Conservation (phyloP, 2,888 invertebrate genomes). For the Holacanthella duospinosa region DNA sequence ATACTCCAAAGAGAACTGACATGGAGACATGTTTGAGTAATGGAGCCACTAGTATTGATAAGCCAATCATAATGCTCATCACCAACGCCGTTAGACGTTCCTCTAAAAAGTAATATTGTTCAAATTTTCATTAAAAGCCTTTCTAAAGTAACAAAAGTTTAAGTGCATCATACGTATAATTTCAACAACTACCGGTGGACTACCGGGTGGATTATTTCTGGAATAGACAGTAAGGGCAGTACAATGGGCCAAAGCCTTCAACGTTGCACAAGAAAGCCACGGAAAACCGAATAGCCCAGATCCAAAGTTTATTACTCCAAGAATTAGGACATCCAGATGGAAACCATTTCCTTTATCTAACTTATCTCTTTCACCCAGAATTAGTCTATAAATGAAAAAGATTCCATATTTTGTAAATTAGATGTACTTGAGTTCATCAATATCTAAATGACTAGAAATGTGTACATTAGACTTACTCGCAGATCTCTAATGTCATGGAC, state of each 20-base stretch:
- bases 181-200: conserved; percentile 41
- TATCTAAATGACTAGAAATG: neutral
- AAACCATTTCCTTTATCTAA: conserved; percentile 76
- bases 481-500: conserved; percentile 95
- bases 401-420: no score
- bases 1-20: conserved; percentile 49
- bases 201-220: conserved; percentile 88
- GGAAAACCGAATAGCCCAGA: conserved; percentile 85
- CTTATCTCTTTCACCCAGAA: neutral
- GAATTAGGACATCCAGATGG: conserved; percentile 86
- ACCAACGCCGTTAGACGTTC: conserved; percentile 41
- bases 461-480: conserved; percentile 65
- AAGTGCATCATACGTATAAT: conserved; percentile 1
- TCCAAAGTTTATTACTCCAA: conserved; percentile 70
- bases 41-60: conserved; percentile 41
- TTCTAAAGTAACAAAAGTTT: neutral
- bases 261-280: conserved; percentile 92
- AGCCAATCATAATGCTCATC: conserved; percentile 40
- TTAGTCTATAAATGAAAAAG: neutral
- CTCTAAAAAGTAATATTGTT: conserved; percentile 16
- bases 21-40: conserved; percentile 44
- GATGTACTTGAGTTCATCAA: no score
- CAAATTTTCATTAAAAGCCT: neutral
- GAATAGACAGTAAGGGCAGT: conserved; percentile 89
- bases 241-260: conserved; percentile 86